Base-by-base conservation (phyloP, 2,888 invertebrate genomes). In the Zootermopsis nevadensis region DNA sequence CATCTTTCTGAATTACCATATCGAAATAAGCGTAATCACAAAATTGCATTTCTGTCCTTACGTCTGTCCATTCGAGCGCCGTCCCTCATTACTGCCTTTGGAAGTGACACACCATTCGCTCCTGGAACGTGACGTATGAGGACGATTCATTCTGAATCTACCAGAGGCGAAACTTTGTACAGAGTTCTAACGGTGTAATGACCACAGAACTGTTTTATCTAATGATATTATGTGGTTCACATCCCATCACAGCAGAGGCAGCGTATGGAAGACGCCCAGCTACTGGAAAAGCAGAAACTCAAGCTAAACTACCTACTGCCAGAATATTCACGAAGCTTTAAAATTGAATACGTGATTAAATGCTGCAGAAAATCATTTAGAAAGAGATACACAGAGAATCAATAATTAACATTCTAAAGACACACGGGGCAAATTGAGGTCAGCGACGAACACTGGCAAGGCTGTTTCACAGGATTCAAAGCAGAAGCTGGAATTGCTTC, bases 161-260 rank as follows among this genome's bases (percentile, higher is more conserved):
- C n/a, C 60, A 60, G 60, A 60, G 60, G 60, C 12, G 60, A 60
- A 60, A 60, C 60, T 60, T 35, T 22, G 19, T 38, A 24, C 74
- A 35, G 35, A 74, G 31, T 74, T 74, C 8, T n/a, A 30, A 19
- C 35, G 12, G 35, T 33, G n/a, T 38, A n/a, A 33, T 33, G 74
- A 74, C 74, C 74, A 22, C 74, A 74, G 38, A 74, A 33, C 38
- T 24, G 35, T 74, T 35, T 74, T 74, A 74, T 38, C 74, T 74
- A 74, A 74, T 74, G 74, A 22, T 19, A 33, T 74, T 33, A 74
- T 38, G 74, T 38, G 33, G 74, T 74, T 74, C 74, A 33, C 33
- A 74, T 33, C 33, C 74, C 38, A 74, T 74, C 38, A 74, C 8
- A 12, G 7, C 7, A 60, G 2, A 27, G 60, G 60, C 27, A n/a